Percentiles rank a stretch among this genome's conserved stretches.
Evolutionary conservation across 2,888 invertebrate genomes (phyloP).

Genomic region (Electrophaes corylata): DNA sequence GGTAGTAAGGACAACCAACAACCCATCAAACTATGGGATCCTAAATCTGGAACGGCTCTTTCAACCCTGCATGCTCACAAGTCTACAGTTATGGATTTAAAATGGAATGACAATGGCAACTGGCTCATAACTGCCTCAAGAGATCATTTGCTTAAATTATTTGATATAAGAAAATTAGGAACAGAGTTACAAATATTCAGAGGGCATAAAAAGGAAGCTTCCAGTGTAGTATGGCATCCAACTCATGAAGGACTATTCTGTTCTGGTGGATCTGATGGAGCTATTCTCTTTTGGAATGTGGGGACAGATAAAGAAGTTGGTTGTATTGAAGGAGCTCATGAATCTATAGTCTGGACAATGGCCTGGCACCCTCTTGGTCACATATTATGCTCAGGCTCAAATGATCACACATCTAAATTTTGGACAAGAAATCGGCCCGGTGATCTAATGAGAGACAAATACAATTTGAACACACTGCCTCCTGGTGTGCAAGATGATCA

Average conservation of each 20-base stretch:
- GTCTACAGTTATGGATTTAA: slow-evolving; percentile 99
- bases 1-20: slow-evolving; percentile 99
- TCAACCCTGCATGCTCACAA: slow-evolving; percentile 99
- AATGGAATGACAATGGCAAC: slow-evolving; percentile 99
- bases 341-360: slow-evolving; percentile 99
- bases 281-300: slow-evolving; percentile 99
- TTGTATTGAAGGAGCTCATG: slow-evolving; percentile 98
- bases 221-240: slow-evolving; percentile 99
- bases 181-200: slow-evolving; percentile 98
- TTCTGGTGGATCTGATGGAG: slow-evolving; percentile 99
- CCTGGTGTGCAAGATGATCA: slow-evolving; percentile 87
- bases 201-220: slow-evolving; percentile 99
- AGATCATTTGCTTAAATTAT: slow-evolving; percentile 98
- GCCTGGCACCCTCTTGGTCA: slow-evolving; percentile 99
- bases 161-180: slow-evolving; percentile 97
- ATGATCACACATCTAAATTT: slow-evolving; percentile 99
- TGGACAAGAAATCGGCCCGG: slow-evolving; percentile 99
- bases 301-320: slow-evolving; percentile 99
- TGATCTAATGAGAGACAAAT: slow-evolving; percentile 98
- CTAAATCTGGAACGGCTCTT: slow-evolving; percentile 96
- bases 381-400: slow-evolving; percentile 99
- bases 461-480: slow-evolving; percentile 96
- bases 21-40: slow-evolving; percentile 99
- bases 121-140: slow-evolving; percentile 99
- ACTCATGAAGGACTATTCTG: slow-evolving; percentile 98